Percentiles rank a stretch among this genome's conserved stretches.
Evolutionary conservation across 2,113 vertebrate genomes (phyloP).

Genomic region (Odocoileus virginianus): DNA sequence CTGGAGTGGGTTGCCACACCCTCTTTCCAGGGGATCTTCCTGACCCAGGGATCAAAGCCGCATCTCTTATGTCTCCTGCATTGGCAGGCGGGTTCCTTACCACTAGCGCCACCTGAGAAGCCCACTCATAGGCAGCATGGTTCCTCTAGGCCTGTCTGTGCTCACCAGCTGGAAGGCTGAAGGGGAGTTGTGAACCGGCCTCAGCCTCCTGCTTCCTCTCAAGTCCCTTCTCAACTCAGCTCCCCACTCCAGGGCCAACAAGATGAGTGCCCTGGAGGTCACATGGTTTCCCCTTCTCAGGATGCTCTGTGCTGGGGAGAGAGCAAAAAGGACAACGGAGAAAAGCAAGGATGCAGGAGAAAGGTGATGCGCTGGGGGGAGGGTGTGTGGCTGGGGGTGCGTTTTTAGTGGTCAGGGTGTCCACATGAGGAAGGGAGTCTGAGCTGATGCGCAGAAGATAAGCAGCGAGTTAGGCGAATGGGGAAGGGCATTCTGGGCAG

Average conservation of each 20-base stretch:
- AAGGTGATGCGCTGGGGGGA: constrained; percentile 74
- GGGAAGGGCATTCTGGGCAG: background rate
- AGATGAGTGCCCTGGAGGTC: background rate
- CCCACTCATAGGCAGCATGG: background rate
- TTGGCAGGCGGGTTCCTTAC: background rate
- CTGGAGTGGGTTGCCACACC: rapidly evolving
- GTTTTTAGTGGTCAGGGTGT: background rate
- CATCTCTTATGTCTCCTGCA: background rate
- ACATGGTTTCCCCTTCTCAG: constrained; percentile 81
- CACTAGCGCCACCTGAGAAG: background rate
- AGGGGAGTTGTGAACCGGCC: background rate
- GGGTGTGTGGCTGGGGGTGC: background rate
- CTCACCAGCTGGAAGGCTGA: background rate
- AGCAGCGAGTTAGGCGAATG: background rate
- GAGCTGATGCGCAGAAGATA: background rate
- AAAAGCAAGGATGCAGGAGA: constrained; percentile 86
- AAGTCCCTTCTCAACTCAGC: background rate
- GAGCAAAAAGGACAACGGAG: constrained; percentile 63
- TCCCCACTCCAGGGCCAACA: background rate
- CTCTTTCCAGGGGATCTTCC: background rate
- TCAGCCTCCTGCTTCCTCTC: background rate
- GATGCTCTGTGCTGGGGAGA: constrained; percentile 87
- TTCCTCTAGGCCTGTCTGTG: background rate
- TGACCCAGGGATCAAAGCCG: rapidly evolving
- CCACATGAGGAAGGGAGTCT: background rate